Percentiles rank a stretch among this genome's conserved stretches.
These are phyloP conservation scores for Prenolepis imparis DNA, from an alignment of 2,888 invertebrate species.

Conservation along the genomic window DNA sequence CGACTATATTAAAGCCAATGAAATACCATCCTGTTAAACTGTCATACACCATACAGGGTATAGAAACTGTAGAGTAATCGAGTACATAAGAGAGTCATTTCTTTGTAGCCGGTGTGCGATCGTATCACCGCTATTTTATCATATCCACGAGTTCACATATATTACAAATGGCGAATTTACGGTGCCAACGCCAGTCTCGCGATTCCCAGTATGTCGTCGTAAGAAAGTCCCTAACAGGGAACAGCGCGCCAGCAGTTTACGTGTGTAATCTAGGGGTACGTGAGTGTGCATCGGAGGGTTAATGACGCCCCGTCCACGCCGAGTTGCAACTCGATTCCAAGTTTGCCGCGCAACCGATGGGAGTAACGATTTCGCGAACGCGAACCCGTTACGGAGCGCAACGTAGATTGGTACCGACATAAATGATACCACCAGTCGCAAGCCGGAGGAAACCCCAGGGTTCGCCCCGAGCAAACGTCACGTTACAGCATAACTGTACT, in stretches of 20 bases:
- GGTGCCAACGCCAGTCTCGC: constrained; percentile 11
- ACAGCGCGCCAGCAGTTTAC: background rate
- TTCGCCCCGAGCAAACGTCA: background rate
- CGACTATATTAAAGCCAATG: background rate
- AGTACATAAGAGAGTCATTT: background rate
- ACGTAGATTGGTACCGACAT: background rate
- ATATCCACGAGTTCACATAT: constrained; percentile 20
- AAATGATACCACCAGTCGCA: constrained; percentile 18
- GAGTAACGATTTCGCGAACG: constrained; percentile 41
- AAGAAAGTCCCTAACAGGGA: constrained; percentile 3
- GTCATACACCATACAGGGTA: background rate
- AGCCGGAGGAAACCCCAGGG: background rate
- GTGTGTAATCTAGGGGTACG: constrained; percentile 17
- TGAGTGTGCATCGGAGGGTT: constrained; percentile 19
- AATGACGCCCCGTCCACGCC: constrained; percentile 23
- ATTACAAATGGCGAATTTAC: constrained; percentile 14
- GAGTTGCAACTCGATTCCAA: constrained; percentile 22
- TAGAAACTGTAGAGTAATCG: constrained; percentile 4
- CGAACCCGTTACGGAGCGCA: constrained; percentile 20
- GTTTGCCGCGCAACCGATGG: constrained; percentile 36
- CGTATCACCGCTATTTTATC: constrained; percentile 26
- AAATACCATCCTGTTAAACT: constrained; percentile 12
- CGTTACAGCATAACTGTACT: constrained; percentile 16
- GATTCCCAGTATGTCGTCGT: background rate
- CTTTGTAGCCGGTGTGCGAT: constrained; percentile 13